phyloP scores from a whole-genome alignment of 2,888 invertebrate species.

The Eilema depressum region DNA sequence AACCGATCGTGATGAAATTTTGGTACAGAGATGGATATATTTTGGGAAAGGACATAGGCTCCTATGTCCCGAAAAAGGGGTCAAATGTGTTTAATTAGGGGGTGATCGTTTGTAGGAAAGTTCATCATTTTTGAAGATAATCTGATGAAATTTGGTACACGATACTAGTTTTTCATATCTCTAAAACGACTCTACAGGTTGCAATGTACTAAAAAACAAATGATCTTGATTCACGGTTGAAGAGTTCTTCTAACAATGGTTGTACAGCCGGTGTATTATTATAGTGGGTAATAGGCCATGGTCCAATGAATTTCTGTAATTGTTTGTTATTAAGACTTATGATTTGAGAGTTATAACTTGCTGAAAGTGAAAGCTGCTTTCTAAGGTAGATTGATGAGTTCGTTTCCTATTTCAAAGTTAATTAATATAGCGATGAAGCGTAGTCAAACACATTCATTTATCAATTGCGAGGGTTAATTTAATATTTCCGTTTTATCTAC shows the following conservation, averaged over 20 bases:
- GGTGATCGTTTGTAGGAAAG: no score
- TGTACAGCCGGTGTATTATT: slow-evolving; percentile 14
- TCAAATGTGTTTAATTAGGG: no score
- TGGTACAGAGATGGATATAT: no score
- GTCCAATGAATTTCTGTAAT: slow-evolving; percentile 2
- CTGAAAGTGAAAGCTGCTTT: background rate
- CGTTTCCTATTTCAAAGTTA: background rate
- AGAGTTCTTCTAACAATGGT: slow-evolving; percentile 13
- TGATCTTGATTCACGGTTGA: slow-evolving; percentile 9
- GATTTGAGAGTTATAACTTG: background rate
- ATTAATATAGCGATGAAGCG: background rate
- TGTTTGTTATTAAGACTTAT: background rate
- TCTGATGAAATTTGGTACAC: no score
- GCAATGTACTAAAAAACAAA: background rate
- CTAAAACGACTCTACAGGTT: slow-evolving; percentile 1
- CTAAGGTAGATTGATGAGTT: background rate
- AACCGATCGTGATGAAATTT: no score
- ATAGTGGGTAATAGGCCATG: slow-evolving; percentile 5
- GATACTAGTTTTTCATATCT: background rate
- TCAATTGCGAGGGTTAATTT: background rate
- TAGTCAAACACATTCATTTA: background rate
- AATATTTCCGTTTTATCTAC: no score
- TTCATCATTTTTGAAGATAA: no score
- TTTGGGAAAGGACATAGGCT: no score
- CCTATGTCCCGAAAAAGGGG: no score